A percentile compares a stretch with the other conserved stretches of the same genome.
These are phyloP conservation scores for Hypercompe scribonia DNA, from an alignment of 2,888 invertebrate genomes.

Conservation along the genomic window DNA sequence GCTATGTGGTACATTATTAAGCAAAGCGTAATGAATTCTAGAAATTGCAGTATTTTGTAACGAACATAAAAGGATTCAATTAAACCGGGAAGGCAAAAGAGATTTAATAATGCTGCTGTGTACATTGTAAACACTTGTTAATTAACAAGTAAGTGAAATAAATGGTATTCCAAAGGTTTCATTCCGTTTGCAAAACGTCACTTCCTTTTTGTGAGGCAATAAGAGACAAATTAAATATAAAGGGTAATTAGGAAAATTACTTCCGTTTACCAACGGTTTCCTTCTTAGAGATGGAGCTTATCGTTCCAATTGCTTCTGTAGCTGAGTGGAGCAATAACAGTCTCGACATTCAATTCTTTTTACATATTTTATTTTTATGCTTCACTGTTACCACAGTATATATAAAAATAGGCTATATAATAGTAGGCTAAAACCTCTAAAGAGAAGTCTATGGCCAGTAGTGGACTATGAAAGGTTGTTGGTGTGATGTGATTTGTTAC, in stretches of 20 bases:
- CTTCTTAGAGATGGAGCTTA: not conserved
- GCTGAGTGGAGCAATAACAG: not conserved
- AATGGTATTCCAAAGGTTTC: slow-evolving; percentile 29
- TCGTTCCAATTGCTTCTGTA: not conserved
- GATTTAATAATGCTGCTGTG: slow-evolving; percentile 45
- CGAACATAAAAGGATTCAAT: slow-evolving; percentile 42
- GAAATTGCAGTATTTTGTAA: slow-evolving; percentile 41
- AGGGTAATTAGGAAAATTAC: slow-evolving; percentile 18
- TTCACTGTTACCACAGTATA: too few relatives aligned
- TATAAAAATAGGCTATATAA: too few relatives aligned
- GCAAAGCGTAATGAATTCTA: slow-evolving; percentile 46
- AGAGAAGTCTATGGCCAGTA: too few relatives aligned
- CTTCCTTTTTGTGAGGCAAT: slow-evolving; percentile 14
- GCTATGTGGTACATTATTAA: slow-evolving; percentile 56
- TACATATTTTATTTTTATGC: too few relatives aligned
- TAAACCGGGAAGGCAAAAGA: slow-evolving; percentile 35
- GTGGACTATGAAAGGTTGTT: too few relatives aligned
- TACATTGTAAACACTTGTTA: slow-evolving; percentile 41
- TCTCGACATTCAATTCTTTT: not conserved
- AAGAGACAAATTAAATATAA: slow-evolving; percentile 20
- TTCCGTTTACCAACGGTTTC: slow-evolving; percentile 11
- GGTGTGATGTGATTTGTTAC: too few relatives aligned
- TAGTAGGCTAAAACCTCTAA: too few relatives aligned
- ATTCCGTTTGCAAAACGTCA: slow-evolving; percentile 17
- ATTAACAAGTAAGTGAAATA: slow-evolving; percentile 39